Evolutionary conservation across 2,113 vertebrate species (phyloP).

Genomic region (Ciconia maguari): DNA sequence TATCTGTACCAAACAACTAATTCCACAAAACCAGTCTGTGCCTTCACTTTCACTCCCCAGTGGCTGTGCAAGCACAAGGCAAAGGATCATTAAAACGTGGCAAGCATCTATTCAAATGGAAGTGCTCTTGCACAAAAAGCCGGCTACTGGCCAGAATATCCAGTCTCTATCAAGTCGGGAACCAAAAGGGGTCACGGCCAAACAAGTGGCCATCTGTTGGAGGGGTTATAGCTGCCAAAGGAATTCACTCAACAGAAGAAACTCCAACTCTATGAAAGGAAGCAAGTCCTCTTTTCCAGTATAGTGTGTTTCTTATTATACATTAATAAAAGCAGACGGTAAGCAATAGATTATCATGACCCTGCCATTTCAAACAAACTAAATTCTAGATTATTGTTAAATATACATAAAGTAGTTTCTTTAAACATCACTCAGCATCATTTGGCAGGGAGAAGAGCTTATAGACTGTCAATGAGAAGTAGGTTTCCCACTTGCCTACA

Average conservation of each 20-base stretch:
- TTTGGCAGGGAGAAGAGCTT: background rate
- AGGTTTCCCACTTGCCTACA: background rate
- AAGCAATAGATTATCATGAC: background rate
- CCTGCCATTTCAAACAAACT: background rate
- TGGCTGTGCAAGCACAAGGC: background rate
- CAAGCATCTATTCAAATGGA: background rate
- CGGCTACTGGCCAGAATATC: background rate
- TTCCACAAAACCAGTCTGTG: background rate
- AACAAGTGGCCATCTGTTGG: background rate
- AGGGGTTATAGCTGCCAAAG: background rate
- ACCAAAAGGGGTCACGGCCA: background rate
- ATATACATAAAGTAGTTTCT: background rate
- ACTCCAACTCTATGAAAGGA: background rate
- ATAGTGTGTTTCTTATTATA: background rate
- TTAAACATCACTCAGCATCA: background rate
- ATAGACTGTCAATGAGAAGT: background rate
- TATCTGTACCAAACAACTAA: background rate
- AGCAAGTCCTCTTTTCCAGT: background rate
- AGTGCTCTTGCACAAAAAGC: background rate
- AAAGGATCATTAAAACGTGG: background rate
- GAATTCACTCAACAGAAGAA: background rate
- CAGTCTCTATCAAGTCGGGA: background rate
- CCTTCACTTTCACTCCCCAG: background rate
- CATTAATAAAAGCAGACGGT: background rate
- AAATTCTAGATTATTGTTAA: background rate